Percentiles rank a stretch among this genome's conserved stretches.
These are phyloP conservation scores for Zophobas morio DNA, from an alignment of 1,140 invertebrate genomes.

Conservation along the genomic window DNA sequence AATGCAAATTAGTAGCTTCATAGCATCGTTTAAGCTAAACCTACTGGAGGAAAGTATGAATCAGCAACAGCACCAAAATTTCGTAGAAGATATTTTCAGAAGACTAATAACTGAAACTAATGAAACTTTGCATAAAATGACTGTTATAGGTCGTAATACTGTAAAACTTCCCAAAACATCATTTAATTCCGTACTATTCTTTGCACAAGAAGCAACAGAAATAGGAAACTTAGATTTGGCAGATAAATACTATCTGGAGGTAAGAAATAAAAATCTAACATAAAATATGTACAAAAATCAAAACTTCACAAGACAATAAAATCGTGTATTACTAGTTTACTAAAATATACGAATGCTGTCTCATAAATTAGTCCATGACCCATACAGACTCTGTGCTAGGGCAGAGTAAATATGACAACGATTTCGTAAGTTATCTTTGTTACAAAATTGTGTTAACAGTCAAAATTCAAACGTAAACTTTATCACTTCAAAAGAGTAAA, in stretches of 20 bases:
- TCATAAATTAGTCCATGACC: too few species aligned
- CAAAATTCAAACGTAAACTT: too few species aligned
- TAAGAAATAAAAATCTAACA: slow-evolving; percentile 32
- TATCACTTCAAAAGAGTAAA: too few species aligned
- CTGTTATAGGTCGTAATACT: slow-evolving; percentile 19
- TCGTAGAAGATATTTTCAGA: slow-evolving; percentile 56
- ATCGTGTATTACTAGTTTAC: too few species aligned
- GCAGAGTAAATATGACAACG: too few species aligned
- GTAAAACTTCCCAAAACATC: not conserved
- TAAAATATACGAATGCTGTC: too few species aligned
- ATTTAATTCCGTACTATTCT: slow-evolving; percentile 48
- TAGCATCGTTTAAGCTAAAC: slow-evolving; percentile 54
- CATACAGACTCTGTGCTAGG: too few species aligned
- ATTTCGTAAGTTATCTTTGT: too few species aligned
- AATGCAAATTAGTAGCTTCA: slow-evolving; percentile 49
- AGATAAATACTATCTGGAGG: slow-evolving; percentile 60
- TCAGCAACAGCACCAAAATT: slow-evolving; percentile 52
- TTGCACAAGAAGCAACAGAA: slow-evolving; percentile 60
- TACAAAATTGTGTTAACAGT: too few species aligned
- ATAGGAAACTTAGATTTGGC: slow-evolving; percentile 50
- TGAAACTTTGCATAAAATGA: slow-evolving; percentile 56
- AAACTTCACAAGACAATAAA: too few species aligned
- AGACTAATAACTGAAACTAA: slow-evolving; percentile 58
- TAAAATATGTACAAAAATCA: slow-evolving; percentile 1
- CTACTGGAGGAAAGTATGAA: slow-evolving; percentile 40